Evolutionary conservation across 1,140 invertebrate species (phyloP).

Genomic region (Tetramorium parvispinum): DNA sequence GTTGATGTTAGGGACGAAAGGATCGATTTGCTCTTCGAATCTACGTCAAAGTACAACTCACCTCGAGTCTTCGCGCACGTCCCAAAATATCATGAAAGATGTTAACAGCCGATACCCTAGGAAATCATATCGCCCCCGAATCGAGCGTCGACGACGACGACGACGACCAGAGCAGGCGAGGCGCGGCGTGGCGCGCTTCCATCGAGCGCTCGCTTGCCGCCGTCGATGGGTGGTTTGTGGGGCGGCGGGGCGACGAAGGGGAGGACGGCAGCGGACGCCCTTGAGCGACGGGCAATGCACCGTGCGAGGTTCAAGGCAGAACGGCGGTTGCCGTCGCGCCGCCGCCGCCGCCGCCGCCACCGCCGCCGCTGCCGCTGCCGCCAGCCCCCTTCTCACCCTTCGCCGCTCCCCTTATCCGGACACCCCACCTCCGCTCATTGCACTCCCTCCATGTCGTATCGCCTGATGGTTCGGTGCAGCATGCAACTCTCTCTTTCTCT

Average conservation of each 20-base stretch:
- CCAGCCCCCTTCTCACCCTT: constrained; percentile 37
- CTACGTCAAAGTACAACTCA: background rate
- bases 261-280: constrained; percentile 82
- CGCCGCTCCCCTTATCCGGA: constrained; percentile 41
- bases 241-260: constrained; percentile 48
- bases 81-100: background rate
- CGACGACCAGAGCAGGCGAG: constrained; percentile 40
- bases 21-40: background rate
- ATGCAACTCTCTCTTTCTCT: constrained; percentile 21
- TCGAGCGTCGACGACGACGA: constrained; percentile 43
- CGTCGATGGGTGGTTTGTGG: constrained; percentile 56
- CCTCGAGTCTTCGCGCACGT: too few relatives aligned
- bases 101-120: constrained; percentile 1
- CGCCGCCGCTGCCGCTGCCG: constrained; percentile 64
- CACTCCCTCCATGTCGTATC: constrained; percentile 37
- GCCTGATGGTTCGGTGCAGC: constrained; percentile 31
- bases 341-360: constrained; percentile 77
- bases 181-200: constrained; percentile 44
- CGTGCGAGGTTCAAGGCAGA: constrained; percentile 86
- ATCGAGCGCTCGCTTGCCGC: constrained; percentile 65
- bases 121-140: constrained; percentile 62
- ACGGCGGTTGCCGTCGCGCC: constrained; percentile 83
- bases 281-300: constrained; percentile 86
- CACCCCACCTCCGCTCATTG: constrained; percentile 63
- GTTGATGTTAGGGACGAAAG: background rate